Base-by-base conservation (phyloP, 2,797 vertebrate species). In the Diceros bicornis region DNA sequence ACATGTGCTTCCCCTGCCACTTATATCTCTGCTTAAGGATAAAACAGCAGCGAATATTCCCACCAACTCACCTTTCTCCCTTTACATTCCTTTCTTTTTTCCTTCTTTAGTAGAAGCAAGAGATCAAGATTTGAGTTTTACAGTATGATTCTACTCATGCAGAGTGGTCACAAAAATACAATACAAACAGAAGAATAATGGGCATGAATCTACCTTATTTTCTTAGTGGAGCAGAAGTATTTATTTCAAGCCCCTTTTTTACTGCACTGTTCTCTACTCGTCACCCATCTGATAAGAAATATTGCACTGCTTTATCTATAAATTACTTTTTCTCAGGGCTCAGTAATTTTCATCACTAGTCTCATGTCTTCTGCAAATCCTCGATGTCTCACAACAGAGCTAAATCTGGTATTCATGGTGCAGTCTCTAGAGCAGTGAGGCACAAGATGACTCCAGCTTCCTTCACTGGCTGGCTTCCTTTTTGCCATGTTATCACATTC, bases 271-370 rank as follows among this genome's bases (percentile, higher is more conserved):
- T 96, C 82, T 96, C 93, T 93, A 87, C 47, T 81, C 20, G 7
- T 77, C 47, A 32, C 23, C 44, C 29, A 81, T 93, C 87, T 96
- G 89, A 95, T 82, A 92, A 97, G 91, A 96, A 96, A 57, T n/a
- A 86, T 81, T 79, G 21, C 44, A 86, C 59, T 81, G 32, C 72
- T 96, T 97, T 97, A 96, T 96, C 92, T 92, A 82, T 88, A 98
- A 97, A 97, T 96, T 96, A 92, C 90, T 95, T 97, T 95, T 95
- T 84, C 69, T 84, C 84, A 87, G 75, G 85, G 71, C 50, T 93
- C 66, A 77, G 69, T 97, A 34, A 95, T 97, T 93, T 93, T 90
- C 92, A 95, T 90, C 81, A 57, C 14, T 71, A 50, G 82, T 94
- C 91, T 87, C 74, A 7, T 87, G 50, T 95, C 95, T 94, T 94